Base-by-base conservation (phyloP, 1,140 invertebrate species). In the Drosophila carrolli region DNA sequence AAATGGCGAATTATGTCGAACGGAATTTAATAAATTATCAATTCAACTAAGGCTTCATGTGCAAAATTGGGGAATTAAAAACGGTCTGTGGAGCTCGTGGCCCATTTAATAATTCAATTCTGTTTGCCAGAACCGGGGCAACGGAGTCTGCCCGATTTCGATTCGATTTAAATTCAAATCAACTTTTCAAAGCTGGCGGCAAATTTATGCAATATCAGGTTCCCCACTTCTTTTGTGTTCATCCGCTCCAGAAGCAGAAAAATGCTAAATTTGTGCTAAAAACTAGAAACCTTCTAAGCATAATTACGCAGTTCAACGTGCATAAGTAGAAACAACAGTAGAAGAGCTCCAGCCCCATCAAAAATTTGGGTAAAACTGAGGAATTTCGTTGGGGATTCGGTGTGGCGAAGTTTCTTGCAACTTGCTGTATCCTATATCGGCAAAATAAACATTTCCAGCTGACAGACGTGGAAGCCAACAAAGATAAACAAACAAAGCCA, bases 151-250 rank as follows among this genome's bases (percentile, higher is more conserved):
- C 19, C 40, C 73, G 74, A 77, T 58, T 77, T 77, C 63, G 57
- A 70, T 77, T 78, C 66, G 55, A 66, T 75, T 75, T 65, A 67
- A 76, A 76, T 76, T 76, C 73, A 76, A 76, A 76, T 76, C 72
- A 76, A 76, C 73, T 67, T 75, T 63, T 67, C 72, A 75, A 75
- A 75, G 74, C 62, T 68, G 63, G 74, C 44, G 40, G 56, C 50
- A 77, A 77, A 77, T 77, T 77, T 77, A 77, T 78, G 74, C 75
- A 62, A 51, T 48, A 50, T 76, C 32, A 58, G 61, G 48, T 56
- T 77, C 50, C 40, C 37, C 41, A 16, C 41, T 32, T 48, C 62
- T 35, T 44, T 44, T 44, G 57, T 62, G 19, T 48, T 37, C 58
- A 35, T 53, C 27, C 37, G 51, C 10, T 55, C 51, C 65, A 60